Evolutionary conservation across 1,140 invertebrate genomes (phyloP), one percentile per base, ranked within the genome.

Genomic region (Zaprionus camerounensis): DNA sequence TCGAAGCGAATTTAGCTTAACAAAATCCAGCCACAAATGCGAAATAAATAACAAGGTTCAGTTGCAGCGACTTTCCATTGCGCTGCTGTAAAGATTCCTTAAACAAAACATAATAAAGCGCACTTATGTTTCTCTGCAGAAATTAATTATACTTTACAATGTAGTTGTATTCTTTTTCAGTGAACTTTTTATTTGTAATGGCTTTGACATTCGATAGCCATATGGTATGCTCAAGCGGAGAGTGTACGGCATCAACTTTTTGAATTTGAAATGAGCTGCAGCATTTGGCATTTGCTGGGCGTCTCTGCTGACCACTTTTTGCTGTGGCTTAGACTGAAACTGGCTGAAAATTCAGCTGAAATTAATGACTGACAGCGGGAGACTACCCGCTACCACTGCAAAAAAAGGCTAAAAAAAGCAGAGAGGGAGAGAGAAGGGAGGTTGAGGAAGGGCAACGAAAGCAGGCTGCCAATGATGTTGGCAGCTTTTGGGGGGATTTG

Each of bases 351-450:
- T 62, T 49, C 46, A 56, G 57, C 63, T 61, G 20, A 77, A 77
- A 73, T 73, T 73, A 63, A 77, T 74, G 71, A 62, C 70, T 61
- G 70, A 57, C 70, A 73, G 56, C 57, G 51, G 63, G 46, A 58
- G 53, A 68, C 64, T 66, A 17, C 41, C 41, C 31, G 36, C 55
- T 36, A 24, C 61, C 56, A 46, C 56, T 41, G 28, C 15, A 17
- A 53, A 65, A 65, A 58, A 70, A 22, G 13, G 51, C 20, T 28
- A 17, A 22, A 46, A 55, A 53, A 34, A 22, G 26, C 38, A 55
- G 5, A 26, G 3, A 41, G 24, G 5, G 1, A 5, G 41, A 44
- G 31, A 36, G 17, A 17, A 44, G 31, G 22, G 17, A 17, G 53
- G 26, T 3, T 2, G 17, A 49, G 17, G 15, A 46, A 17, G 5